Conservation (phyloP, 1,140 invertebrate genomes). For the Musca vetustissima region DNA sequence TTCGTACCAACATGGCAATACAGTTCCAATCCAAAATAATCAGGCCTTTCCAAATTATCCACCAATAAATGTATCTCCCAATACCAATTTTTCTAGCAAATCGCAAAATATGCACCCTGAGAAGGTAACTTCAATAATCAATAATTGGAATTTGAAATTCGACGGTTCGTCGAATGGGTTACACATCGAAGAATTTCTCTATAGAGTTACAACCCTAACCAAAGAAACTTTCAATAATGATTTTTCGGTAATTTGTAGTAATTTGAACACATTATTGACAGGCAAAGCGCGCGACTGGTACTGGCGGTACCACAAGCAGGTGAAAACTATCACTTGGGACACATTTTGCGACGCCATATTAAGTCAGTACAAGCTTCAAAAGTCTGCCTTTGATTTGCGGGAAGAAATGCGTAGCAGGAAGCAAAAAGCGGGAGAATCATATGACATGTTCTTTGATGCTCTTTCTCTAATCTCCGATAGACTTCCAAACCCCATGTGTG, state of each 20-base stretch:
- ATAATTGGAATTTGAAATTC: neutral
- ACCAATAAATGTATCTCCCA: no score
- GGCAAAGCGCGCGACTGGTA: conserved; percentile 9
- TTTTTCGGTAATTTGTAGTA: neutral
- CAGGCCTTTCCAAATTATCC: no score
- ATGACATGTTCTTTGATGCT: conserved; percentile 13
- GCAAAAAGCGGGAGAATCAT: conserved; percentile 1
- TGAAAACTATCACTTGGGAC: neutral
- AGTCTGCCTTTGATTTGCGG: neutral
- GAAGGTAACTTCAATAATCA: neutral
- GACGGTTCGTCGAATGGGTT: neutral
- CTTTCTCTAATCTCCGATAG: neutral
- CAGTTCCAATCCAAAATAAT: no score
- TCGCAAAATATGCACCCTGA: neutral
- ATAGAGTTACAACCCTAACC: neutral
- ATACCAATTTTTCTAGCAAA: no score
- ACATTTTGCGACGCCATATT: neutral
- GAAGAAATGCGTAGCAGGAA: neutral
- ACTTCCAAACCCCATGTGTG: neutral
- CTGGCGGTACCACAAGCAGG: conserved; percentile 16
- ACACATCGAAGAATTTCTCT: neutral
- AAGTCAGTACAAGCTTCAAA: neutral
- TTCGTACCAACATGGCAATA: no score
- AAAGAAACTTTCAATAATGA: neutral
- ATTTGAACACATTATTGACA: neutral